Evolutionary conservation across 2,888 invertebrate genomes (phyloP).

Genomic region (Habroteleia sp.): DNA sequence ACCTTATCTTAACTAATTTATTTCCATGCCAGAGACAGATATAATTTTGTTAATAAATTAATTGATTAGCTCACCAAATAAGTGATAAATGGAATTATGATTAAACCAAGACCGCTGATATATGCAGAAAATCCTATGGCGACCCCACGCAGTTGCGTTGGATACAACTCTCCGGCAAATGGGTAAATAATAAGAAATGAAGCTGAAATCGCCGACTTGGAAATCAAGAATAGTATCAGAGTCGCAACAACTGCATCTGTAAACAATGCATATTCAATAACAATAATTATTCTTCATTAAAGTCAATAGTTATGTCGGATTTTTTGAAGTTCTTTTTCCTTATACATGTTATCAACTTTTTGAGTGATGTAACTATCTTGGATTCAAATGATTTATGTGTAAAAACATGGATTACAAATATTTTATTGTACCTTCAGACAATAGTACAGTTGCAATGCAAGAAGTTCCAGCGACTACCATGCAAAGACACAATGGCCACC

Average conservation of each 20-base stretch:
- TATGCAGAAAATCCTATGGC: conserved; percentile 96
- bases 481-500: conserved; percentile 93
- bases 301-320: too few species aligned
- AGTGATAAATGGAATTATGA: conserved; percentile 94
- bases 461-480: conserved; percentile 87
- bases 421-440: conserved; percentile 86
- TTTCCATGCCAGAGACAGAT: too few species aligned
- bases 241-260: conserved; percentile 89
- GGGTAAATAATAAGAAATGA: conserved; percentile 96
- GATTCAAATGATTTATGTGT: too few species aligned
- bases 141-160: conserved; percentile 92
- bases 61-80: conserved; percentile 86
- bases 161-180: conserved; percentile 95
- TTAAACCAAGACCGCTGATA: conserved; percentile 92
- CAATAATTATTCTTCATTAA: too few species aligned
- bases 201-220: conserved; percentile 94
- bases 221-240: conserved; percentile 88
- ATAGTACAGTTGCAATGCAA: conserved; percentile 91
- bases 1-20: too few species aligned
- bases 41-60: too few species aligned
- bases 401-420: too few species aligned
- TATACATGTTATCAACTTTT: too few species aligned
- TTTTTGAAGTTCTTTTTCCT: too few species aligned
- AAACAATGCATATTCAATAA: conserved; percentile 67
- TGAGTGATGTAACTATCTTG: too few species aligned